A percentile compares a stretch with the other conserved stretches of the same genome.
Conservation (phyloP, 2,113 vertebrate genomes). For the Notothenia rossii region DNA sequence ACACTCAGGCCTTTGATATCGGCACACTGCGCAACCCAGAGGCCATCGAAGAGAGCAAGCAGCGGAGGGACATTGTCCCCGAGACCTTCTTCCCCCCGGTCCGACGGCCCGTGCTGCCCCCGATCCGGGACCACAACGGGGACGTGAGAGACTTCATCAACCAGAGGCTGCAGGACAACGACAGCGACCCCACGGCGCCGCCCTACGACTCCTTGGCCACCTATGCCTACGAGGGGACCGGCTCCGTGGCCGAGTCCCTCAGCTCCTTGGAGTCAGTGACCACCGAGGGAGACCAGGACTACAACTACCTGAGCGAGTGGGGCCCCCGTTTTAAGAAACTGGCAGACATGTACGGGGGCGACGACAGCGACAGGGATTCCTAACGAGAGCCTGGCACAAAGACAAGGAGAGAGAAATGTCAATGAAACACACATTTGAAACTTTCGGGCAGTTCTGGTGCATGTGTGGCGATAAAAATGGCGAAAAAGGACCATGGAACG, state of each 20-base stretch:
- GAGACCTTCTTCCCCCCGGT: conserved; percentile 89
- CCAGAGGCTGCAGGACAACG: conserved; percentile 95
- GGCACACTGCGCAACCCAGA: conserved; percentile 94
- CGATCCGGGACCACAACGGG: conserved; percentile 88
- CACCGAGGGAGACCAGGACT: conserved; percentile 95
- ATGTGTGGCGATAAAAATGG: conserved; percentile 14
- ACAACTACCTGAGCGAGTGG: conserved; percentile 96
- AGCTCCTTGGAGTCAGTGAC: conserved; percentile 94
- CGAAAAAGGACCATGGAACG: conserved; percentile 21
- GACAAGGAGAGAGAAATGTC: conserved; percentile 6
- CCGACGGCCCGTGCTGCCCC: conserved; percentile 83
- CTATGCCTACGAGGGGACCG: conserved; percentile 95
- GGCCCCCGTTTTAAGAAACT: conserved; percentile 96
- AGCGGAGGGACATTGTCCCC: conserved; percentile 92
- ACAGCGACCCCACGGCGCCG: conserved; percentile 92
- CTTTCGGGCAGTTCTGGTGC: conserved; percentile 31
- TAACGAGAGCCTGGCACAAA: conserved; percentile 76
- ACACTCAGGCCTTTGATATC: conserved; percentile 98
- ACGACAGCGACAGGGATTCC: conserved; percentile 93
- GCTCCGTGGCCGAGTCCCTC: conserved; percentile 92
- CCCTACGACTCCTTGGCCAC: conserved; percentile 97
- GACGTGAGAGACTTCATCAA: conserved; percentile 97
- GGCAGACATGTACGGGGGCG: conserved; percentile 94
- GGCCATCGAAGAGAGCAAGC: conserved; percentile 93
- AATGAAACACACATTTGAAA: conserved; percentile 36